These are phyloP conservation scores for Rhamphomyia laevipes DNA, from an alignment of 2,888 invertebrate genomes.

Conservation along the genomic window DNA sequence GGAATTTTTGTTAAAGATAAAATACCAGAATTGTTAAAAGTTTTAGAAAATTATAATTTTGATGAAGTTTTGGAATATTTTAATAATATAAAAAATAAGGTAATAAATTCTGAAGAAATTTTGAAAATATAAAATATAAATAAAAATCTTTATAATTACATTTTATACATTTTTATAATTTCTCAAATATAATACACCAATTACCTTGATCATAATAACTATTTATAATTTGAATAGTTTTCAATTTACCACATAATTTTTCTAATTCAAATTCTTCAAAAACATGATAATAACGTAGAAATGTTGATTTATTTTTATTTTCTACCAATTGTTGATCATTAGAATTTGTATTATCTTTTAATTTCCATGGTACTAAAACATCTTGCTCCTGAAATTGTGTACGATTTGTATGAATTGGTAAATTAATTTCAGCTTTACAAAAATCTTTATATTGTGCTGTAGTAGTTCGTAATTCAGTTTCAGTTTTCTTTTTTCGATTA, in stretches of 20 bases:
- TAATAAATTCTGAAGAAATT: background rate
- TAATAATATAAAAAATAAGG: constrained; percentile 8
- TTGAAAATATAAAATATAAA: background rate
- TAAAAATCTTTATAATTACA: too few relatives aligned
- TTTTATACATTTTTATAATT: constrained; percentile 23
- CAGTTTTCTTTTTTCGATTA: constrained; percentile 33
- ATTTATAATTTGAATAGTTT: constrained; percentile 44
- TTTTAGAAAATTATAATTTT: constrained; percentile 18
- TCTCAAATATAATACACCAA: constrained; percentile 77
- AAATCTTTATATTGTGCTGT: constrained; percentile 14
- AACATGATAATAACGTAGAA: constrained; percentile 86
- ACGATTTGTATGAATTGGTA: constrained; percentile 78
- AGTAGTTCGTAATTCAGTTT: constrained; percentile 27
- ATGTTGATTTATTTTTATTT: constrained; percentile 37
- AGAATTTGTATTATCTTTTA: constrained; percentile 38
- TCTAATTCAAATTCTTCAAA: constrained; percentile 76
- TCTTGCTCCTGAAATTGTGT: constrained; percentile 85
- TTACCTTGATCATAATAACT: constrained; percentile 94
- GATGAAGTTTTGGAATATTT: constrained; percentile 15
- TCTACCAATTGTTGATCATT: constrained; percentile 16
- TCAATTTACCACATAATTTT: constrained; percentile 45
- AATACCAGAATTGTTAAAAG: constrained; percentile 15
- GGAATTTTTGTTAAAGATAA: constrained; percentile 21
- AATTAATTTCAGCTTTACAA: constrained; percentile 15
- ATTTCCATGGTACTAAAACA: constrained; percentile 91